A percentile compares a stretch with the other conserved stretches of the same genome.
Conservation (phyloP, 2,113 vertebrate genomes). For the Corapipo altera region DNA sequence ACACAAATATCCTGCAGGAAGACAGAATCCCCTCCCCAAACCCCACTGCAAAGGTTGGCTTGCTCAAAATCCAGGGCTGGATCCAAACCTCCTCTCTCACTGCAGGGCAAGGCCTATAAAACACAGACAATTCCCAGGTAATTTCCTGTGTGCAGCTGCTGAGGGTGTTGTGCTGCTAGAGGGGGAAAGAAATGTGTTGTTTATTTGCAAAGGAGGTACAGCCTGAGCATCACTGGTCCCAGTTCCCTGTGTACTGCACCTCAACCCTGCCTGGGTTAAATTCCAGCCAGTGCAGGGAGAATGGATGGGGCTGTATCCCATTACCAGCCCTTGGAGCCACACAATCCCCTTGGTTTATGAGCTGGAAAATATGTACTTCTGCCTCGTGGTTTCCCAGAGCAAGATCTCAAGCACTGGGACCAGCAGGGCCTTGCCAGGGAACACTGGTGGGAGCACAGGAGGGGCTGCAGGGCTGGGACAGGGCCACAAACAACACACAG, state of each 20-base stretch:
- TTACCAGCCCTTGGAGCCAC: neutral
- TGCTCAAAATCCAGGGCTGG: neutral
- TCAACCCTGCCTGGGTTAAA: neutral
- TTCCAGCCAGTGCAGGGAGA: neutral
- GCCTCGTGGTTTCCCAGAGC: neutral
- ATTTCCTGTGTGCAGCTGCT: neutral
- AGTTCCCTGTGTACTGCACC: neutral
- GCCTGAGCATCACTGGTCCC: neutral
- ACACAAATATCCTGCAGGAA: neutral
- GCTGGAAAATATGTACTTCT: neutral
- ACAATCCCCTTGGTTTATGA: neutral
- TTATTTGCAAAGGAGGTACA: conserved; percentile 1
- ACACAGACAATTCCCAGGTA: neutral
- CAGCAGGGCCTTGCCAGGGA: neutral
- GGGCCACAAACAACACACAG: neutral
- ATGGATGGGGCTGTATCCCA: neutral
- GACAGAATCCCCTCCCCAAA: neutral
- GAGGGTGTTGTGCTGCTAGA: neutral
- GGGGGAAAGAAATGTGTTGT: neutral
- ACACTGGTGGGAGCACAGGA: neutral
- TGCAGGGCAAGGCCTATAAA: neutral
- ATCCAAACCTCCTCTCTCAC: neutral
- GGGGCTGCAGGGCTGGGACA: neutral
- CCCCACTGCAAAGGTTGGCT: neutral
- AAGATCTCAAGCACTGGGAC: neutral